Base-by-base conservation (phyloP, 2,888 invertebrate genomes). In the Micropterix aruncella region DNA sequence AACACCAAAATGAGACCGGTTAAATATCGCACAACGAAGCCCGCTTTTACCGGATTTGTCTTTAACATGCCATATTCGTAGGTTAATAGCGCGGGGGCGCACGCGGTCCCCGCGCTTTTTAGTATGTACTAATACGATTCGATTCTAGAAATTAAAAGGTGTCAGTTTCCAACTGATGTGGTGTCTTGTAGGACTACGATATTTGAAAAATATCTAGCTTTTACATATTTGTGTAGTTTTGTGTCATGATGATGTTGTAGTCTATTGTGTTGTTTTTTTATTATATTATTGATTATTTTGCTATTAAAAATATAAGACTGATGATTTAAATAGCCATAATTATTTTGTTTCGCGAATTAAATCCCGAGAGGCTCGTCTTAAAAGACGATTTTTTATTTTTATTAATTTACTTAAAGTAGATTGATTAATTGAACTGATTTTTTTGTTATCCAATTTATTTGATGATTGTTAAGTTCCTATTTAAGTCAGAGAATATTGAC, bases 121-220 rank as follows among this genome's bases (percentile, higher is more conserved):
- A n/a, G n/a, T n/a, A n/a, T n/a, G n/a, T n/a, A n/a, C n/a, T n/a
- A n/a, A n/a, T n/a, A 27, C 27, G 5, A 27, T 27, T 27, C 7
- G 5, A 27, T 27, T 12, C 7, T 5, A 27, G 5, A 27, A 12
- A 12, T 27, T 27, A 27, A 27, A 27, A 27, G n/a, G n/a, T 27
- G 27, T 27, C 27, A 27, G 27, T 27, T 27, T 27, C 27, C 12
- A 12, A 27, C 27, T 7, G 27, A 27, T n/a, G n/a, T n/a, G n/a
- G 27, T 27, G 12, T 27, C 27, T 27, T 27, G 27, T 27, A 27
- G 27, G 27, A 27, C 27, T 27, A 27, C 48, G 51, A 51, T 51
- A 51, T 51, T 51, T 51, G 17, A 51, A 51, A 51, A 51, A 51
- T 51, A 51, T 51, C 51, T 43, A 47, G 51, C 51, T 51, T 50